Conservation (phyloP, 2,113 vertebrate species). For the Engystomops pustulosus region DNA sequence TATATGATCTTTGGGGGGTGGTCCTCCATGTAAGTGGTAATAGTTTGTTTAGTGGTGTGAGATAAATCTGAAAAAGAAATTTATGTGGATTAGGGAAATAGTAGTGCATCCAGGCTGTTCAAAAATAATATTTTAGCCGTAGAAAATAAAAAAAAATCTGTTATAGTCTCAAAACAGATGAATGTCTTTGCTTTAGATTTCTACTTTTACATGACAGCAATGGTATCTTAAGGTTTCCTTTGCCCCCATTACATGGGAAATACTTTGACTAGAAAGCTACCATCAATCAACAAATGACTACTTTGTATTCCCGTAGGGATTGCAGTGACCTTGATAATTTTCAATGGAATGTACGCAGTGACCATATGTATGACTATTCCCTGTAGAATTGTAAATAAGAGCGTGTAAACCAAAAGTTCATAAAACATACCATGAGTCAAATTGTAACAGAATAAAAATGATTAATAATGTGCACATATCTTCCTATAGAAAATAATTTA, state of each 20-base stretch:
- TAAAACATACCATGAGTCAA: neutral
- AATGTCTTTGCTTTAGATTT: neutral
- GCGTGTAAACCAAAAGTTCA: neutral
- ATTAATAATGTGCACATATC: neutral
- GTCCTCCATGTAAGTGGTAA: too few relatives aligned
- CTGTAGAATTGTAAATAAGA: neutral
- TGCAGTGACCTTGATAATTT: constrained; percentile 17
- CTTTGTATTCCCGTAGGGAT: constrained; percentile 7
- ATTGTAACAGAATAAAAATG: neutral
- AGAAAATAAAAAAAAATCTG: too few relatives aligned
- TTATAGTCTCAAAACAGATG: neutral
- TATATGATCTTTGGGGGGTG: too few relatives aligned
- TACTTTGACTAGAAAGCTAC: neutral
- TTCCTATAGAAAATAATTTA: too few relatives aligned
- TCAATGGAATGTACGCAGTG: neutral
- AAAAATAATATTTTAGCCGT: too few relatives aligned
- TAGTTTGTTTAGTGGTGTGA: too few relatives aligned
- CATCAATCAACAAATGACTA: constrained; percentile 14
- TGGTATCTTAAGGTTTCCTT: neutral
- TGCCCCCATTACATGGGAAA: constrained; percentile 14
- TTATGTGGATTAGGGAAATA: too few relatives aligned
- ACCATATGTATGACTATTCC: neutral
- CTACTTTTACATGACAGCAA: constrained; percentile 16
- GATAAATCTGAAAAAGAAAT: too few relatives aligned
- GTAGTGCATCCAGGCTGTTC: too few relatives aligned